Percentiles rank a stretch among this genome's conserved stretches.
Evolutionary conservation across 2,888 invertebrate species (phyloP).

Genomic region (Plutella xylostella): DNA sequence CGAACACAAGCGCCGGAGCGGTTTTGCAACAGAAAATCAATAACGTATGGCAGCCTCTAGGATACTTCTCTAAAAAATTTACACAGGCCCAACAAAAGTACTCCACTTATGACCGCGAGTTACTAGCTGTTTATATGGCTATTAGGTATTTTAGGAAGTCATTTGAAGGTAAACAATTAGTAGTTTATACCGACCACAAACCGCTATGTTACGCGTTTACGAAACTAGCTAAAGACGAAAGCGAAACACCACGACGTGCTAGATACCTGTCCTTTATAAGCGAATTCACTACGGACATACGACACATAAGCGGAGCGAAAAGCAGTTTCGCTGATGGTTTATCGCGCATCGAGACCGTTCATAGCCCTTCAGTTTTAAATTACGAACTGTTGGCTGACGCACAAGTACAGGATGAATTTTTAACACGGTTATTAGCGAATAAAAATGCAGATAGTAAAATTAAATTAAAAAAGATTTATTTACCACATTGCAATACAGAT

Average conservation of each 20-base stretch:
- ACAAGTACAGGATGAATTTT: not conserved
- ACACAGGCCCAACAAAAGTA: slow-evolving; percentile 2
- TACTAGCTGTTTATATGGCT: slow-evolving; percentile 3
- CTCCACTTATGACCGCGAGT: slow-evolving; percentile 6
- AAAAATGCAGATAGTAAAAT: not conserved
- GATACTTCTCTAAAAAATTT: slow-evolving; percentile 3
- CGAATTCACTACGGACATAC: slow-evolving; percentile 28
- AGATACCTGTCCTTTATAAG: slow-evolving; percentile 15
- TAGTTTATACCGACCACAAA: slow-evolving; percentile 15
- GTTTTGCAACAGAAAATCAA: not conserved
- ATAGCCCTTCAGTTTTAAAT: not conserved
- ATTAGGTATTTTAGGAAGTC: slow-evolving; percentile 1
- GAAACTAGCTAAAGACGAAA: slow-evolving; percentile 5
- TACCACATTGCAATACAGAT: not conserved
- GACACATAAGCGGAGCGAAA: slow-evolving; percentile 22
- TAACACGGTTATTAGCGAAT: not conserved
- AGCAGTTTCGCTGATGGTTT: slow-evolving; percentile 26
- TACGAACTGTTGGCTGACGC: not conserved
- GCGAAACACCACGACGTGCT: slow-evolving; percentile 10
- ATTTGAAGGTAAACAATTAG: slow-evolving; percentile 7
- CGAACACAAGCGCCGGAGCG: not conserved
- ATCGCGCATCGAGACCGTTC: slow-evolving; percentile 17
- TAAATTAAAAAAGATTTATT: not conserved
- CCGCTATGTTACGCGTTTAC: slow-evolving; percentile 14
- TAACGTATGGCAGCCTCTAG: not conserved